phyloP scores from a whole-genome alignment of 2,797 vertebrate genomes.

The Cryptoblepharus egeriae region DNA sequence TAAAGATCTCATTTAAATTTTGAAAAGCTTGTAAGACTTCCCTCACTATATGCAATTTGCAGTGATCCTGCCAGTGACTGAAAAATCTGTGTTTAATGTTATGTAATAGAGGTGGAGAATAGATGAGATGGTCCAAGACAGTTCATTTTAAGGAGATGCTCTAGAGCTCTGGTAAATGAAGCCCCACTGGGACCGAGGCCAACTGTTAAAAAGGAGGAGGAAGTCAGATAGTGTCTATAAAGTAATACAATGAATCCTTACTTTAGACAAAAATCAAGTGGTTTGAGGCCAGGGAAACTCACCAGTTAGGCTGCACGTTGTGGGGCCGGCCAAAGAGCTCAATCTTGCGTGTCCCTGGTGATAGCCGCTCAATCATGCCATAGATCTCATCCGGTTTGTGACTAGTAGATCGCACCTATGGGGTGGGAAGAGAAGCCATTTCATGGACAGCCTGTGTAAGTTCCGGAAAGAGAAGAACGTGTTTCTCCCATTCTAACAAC shows the following conservation, averaged over 20 bases:
- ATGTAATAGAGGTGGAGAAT: background rate
- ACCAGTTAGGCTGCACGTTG: constrained; percentile 95
- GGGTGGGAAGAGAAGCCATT: background rate
- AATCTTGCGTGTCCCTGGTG: constrained; percentile 93
- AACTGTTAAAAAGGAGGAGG: constrained; percentile 2
- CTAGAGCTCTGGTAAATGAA: background rate
- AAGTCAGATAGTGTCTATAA: constrained; percentile 2
- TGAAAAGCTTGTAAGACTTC: background rate
- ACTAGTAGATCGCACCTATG: constrained; percentile 92
- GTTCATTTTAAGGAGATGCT: background rate
- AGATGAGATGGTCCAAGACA: background rate
- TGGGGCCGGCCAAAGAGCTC: constrained; percentile 93
- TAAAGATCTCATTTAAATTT: background rate
- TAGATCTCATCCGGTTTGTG: constrained; percentile 97
- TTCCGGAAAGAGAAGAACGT: background rate
- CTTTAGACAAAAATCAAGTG: background rate
- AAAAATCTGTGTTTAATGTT: too few relatives aligned
- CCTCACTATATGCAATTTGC: background rate
- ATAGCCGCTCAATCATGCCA: constrained; percentile 95
- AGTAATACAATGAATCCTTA: too few relatives aligned
- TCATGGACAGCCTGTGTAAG: background rate
- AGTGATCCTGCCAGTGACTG: background rate
- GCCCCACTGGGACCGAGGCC: background rate
- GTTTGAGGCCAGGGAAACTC: constrained; percentile 6
- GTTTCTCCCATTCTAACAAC: background rate